A percentile compares a stretch with the other conserved stretches of the same genome.
Conservation (phyloP, 1,140 invertebrate genomes). For the Phymastichus coffea region DNA sequence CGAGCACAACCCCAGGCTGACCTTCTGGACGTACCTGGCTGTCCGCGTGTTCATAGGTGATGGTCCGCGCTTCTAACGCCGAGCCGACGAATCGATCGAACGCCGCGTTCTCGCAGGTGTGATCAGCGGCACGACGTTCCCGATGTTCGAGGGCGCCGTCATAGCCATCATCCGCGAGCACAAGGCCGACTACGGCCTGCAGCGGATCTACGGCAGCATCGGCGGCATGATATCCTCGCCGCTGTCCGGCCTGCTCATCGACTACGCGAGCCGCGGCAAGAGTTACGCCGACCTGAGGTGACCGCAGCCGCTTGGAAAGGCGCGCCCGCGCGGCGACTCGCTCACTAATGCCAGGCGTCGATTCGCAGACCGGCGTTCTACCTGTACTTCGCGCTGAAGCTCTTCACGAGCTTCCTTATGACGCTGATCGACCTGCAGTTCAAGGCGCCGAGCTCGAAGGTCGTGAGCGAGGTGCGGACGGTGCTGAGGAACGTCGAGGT, state of each 20-base stretch:
- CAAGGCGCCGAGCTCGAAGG: constrained; percentile 71
- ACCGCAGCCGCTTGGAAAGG: too few species aligned
- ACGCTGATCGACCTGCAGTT: constrained; percentile 77
- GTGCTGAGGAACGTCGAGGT: constrained; percentile 75
- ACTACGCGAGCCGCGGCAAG: constrained; percentile 62
- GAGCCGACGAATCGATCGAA: too few species aligned
- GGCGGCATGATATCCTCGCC: constrained; percentile 80
- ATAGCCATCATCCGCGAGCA: constrained; percentile 76
- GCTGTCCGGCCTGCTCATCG: constrained; percentile 73
- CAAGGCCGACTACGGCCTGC: constrained; percentile 77
- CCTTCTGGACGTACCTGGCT: constrained; percentile 76
- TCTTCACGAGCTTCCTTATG: constrained; percentile 68
- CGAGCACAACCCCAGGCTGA: constrained; percentile 65
- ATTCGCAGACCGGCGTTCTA: constrained; percentile 75
- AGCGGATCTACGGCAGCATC: constrained; percentile 75
- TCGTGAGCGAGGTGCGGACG: constrained; percentile 69
- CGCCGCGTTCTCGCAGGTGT: constrained; percentile 50
- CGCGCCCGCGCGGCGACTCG: background rate
- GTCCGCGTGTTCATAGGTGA: constrained; percentile 71
- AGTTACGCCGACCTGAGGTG: constrained; percentile 74
- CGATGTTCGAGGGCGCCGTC: constrained; percentile 82
- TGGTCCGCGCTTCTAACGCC: too few species aligned
- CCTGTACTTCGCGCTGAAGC: constrained; percentile 72
- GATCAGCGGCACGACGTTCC: constrained; percentile 72
- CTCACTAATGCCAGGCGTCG: background rate